Conservation (phyloP, 1,140 invertebrate species). For the Drosophila lacertosa region DNA sequence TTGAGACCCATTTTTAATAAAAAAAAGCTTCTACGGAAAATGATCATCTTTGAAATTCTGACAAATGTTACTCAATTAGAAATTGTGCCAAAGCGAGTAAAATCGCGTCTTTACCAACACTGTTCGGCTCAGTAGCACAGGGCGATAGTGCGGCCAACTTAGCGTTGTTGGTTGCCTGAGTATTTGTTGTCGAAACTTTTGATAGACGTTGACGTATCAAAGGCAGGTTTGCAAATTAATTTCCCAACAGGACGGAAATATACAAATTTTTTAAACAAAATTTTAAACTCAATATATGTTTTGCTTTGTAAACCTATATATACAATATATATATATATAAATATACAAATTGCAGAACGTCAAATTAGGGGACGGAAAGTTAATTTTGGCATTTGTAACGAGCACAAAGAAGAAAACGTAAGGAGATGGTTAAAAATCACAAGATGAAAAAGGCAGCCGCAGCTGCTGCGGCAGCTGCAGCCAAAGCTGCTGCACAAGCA, state of each 20-base stretch:
- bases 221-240: slow-evolving; percentile 3
- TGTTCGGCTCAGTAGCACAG: slow-evolving; percentile 1
- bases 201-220: background rate
- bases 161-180: background rate
- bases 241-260: background rate
- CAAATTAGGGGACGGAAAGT: slow-evolving; percentile 3
- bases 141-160: slow-evolving; percentile 20
- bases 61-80: too few relatives aligned
- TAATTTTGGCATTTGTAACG: background rate
- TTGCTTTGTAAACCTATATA: background rate
- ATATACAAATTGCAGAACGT: slow-evolving; percentile 24
- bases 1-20: too few relatives aligned
- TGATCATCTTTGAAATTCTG: too few relatives aligned
- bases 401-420: background rate
- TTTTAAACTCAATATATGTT: background rate
- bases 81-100: too few relatives aligned
- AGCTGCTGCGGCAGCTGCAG: slow-evolving; percentile 1
- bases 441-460: slow-evolving; percentile 44
- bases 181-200: background rate
- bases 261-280: slow-evolving; percentile 4
- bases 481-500: slow-evolving; percentile 13
- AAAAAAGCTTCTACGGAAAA: too few relatives aligned
- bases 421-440: slow-evolving; percentile 60
- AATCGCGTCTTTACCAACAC: background rate
- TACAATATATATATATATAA: too few relatives aligned